Base-by-base conservation (phyloP, 2,888 invertebrate genomes). In the Anaspis maculata region DNA sequence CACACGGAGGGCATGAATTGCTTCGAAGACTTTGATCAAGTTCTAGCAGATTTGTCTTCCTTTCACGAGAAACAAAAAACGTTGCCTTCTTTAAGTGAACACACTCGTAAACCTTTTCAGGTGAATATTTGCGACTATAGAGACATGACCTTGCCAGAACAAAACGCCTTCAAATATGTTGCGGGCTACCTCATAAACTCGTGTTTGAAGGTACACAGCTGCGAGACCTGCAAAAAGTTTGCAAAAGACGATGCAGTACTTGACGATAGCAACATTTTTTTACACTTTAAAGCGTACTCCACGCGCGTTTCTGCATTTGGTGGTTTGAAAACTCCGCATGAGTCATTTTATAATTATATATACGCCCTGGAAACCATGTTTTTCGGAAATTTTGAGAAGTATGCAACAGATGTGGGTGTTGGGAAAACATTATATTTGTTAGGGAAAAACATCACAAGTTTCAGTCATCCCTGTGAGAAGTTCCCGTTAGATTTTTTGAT, bases 21-120 rank as follows among this genome's bases (percentile, higher is more conserved):
- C 16, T 16, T 36, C 2, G 39, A 45, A 13, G 44, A 47, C 30
- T 25, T 42, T 25, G 25, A 32, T 31, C 29, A 41, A 30, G 32
- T 44, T 22, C 29, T 47, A 16, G 9, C 31, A 3, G 23, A n/a
- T 25, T 15, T 45, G n/a, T 28, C 39, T n/a, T 36, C 40, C 2
- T 32, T 45, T 25, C 9, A 28, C n/a, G 14, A 35, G 31, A 27
- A 15, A 2, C 7, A 16, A 25, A 5, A 3, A 11, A 25, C 3
- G 2, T n/a, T 25, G 12, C 25, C 25, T 11, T 3, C 3, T n/a
- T n/a, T 30, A 13, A 12, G n/a, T 4, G 22, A 13, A 24, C 9
- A n/a, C 2, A 3, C 10, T 9, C 13, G 19, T 14, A 16, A 14
- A 14, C 14, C 30, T 22, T 34, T 34, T 25, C 11, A 12, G 5